Evolutionary conservation across 2,888 invertebrate genomes (phyloP).

Genomic region (Calameuta pallipes): DNA sequence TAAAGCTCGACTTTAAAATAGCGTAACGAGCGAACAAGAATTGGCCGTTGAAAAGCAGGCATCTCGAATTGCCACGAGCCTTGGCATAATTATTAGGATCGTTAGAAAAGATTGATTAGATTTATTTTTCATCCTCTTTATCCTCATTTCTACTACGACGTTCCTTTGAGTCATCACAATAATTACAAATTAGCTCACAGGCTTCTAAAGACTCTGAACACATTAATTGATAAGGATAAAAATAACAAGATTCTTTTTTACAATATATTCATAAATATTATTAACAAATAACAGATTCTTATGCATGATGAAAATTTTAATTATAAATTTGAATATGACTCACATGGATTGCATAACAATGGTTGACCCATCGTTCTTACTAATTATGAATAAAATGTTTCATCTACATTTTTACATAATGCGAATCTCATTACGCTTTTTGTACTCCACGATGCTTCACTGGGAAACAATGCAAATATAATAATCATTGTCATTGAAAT

Average conservation of each 20-base stretch:
- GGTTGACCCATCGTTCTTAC: not conserved
- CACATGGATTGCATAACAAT: not conserved
- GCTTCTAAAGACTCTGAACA: too few relatives aligned
- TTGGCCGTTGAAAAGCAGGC: not conserved
- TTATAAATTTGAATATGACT: not conserved
- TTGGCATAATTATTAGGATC: not conserved
- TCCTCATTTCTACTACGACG: not conserved
- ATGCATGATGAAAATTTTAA: not conserved
- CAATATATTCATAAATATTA: not conserved
- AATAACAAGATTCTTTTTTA: not conserved
- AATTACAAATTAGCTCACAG: not conserved
- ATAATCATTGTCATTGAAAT: not conserved
- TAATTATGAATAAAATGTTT: not conserved
- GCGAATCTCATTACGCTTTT: not conserved
- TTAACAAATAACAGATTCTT: not conserved
- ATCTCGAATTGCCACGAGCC: not conserved
- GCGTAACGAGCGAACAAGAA: not conserved
- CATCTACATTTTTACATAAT: not conserved
- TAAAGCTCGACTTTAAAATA: not conserved
- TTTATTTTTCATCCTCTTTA: not conserved
- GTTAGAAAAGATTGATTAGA: not conserved
- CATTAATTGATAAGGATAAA: not conserved
- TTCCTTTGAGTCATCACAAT: not conserved
- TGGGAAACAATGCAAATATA: too few relatives aligned
- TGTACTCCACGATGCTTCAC: not conserved